These are phyloP conservation scores for Eueremaeus valkanovi DNA, from an alignment of 2,888 invertebrate species.

Conservation along the genomic window DNA sequence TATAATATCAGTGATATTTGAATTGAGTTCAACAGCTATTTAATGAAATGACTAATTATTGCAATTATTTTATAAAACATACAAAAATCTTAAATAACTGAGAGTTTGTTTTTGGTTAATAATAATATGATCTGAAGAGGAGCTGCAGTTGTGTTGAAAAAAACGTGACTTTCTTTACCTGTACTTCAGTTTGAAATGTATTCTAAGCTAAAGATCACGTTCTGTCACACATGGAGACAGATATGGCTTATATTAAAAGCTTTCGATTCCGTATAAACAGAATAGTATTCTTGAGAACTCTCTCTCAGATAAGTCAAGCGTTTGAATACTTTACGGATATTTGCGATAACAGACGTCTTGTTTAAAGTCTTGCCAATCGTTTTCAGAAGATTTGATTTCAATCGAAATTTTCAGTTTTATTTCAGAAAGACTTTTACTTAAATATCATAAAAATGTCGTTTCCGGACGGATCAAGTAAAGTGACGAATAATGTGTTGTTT, in stretches of 20 bases:
- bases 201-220: background rate
- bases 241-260: background rate
- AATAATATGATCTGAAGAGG: background rate
- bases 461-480: background rate
- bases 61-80: too few relatives aligned
- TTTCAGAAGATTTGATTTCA: background rate
- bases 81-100: too few relatives aligned
- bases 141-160: background rate
- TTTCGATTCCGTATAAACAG: too few relatives aligned
- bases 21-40: too few relatives aligned
- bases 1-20: too few relatives aligned
- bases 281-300: too few relatives aligned
- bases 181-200: background rate
- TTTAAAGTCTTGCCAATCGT: background rate
- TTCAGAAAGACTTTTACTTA: background rate
- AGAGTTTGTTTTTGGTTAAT: background rate
- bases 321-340: background rate
- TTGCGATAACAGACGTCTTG: background rate
- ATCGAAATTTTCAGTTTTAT: background rate
- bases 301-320: background rate
- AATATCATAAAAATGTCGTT: background rate
- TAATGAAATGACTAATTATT: too few relatives aligned
- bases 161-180: slow-evolving; percentile 2
- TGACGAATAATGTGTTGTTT: background rate
- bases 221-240: background rate